Evolutionary conservation across 2,888 invertebrate species (phyloP).

Genomic region (Drosophila flavopinicola): DNA sequence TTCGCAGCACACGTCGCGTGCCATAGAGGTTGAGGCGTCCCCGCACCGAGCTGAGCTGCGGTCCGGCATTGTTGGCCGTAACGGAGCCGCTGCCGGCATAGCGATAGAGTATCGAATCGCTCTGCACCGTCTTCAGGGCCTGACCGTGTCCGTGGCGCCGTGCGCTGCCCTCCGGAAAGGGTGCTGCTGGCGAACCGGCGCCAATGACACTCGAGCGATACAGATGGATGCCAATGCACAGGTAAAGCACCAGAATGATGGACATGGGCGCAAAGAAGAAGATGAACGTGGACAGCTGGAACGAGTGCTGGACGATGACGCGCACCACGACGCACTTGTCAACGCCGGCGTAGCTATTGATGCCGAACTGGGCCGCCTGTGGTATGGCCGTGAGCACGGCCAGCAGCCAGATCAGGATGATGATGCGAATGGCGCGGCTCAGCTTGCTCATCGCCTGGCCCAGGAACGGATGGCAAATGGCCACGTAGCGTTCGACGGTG

Average conservation of each 20-base stretch:
- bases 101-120: slow-evolving; percentile 78
- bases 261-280: slow-evolving; percentile 96
- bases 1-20: slow-evolving; percentile 89
- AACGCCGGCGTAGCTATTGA: slow-evolving; percentile 82
- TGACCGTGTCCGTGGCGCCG: slow-evolving; percentile 75
- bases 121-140: slow-evolving; percentile 64
- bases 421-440: slow-evolving; percentile 91
- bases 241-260: slow-evolving; percentile 92
- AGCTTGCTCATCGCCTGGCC: slow-evolving; percentile 92
- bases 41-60: slow-evolving; percentile 85
- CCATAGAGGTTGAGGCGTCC: slow-evolving; percentile 86
- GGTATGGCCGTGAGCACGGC: slow-evolving; percentile 91
- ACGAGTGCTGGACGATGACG: slow-evolving; percentile 85
- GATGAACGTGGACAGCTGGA: slow-evolving; percentile 88
- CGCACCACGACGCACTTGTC: slow-evolving; percentile 82
- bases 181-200: slow-evolving; percentile 70
- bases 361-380: slow-evolving; percentile 92
- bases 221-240: slow-evolving; percentile 90
- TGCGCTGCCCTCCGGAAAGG: slow-evolving; percentile 82
- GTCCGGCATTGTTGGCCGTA: slow-evolving; percentile 71
- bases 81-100: slow-evolving; percentile 80
- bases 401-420: slow-evolving; percentile 91
- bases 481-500: slow-evolving; percentile 90
- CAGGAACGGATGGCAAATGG: slow-evolving; percentile 87
- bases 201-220: slow-evolving; percentile 85